Evolutionary conservation across 2,888 invertebrate genomes (phyloP).

Genomic region (Anarsia innoxiella): DNA sequence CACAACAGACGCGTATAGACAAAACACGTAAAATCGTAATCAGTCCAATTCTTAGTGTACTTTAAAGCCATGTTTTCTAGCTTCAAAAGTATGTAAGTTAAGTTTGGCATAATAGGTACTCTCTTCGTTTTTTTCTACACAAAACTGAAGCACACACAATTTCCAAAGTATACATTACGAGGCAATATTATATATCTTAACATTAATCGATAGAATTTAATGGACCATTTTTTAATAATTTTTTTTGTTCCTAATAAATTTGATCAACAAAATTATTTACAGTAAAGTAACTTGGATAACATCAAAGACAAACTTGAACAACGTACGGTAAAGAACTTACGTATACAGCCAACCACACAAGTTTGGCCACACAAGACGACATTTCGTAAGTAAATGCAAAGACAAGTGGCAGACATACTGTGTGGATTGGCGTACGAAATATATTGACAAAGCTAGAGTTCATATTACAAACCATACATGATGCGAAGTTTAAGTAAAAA

Average conservation of each 20-base stretch:
- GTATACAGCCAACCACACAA: slow-evolving; percentile 1
- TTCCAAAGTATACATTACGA: slow-evolving; percentile 45
- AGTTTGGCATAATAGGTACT: slow-evolving; percentile 55
- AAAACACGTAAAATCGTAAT: slow-evolving; percentile 32
- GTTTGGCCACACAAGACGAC: not conserved
- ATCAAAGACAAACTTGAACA: slow-evolving; percentile 27
- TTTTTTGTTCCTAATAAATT: slow-evolving; percentile 55
- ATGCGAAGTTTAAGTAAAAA: slow-evolving; percentile 3
- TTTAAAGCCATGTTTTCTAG: slow-evolving; percentile 59
- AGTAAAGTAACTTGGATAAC: slow-evolving; percentile 40
- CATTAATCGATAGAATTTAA: slow-evolving; percentile 59
- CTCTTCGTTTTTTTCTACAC: slow-evolving; percentile 26
- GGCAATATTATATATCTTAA: slow-evolving; percentile 46
- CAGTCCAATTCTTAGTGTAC: slow-evolving; percentile 52
- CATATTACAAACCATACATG: slow-evolving; percentile 7
- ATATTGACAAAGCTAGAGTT: not conserved
- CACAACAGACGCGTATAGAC: slow-evolving; percentile 17
- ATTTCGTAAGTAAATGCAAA: slow-evolving; percentile 1
- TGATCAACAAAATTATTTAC: slow-evolving; percentile 56
- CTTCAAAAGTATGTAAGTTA: slow-evolving; percentile 45
- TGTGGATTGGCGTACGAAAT: not conserved
- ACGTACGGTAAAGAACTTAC: slow-evolving; percentile 13
- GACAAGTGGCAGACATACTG: not conserved
- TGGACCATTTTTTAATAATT: slow-evolving; percentile 59
- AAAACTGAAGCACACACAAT: slow-evolving; percentile 43